These are phyloP conservation scores for Cactoblastis cactorum DNA, from an alignment of 2,888 invertebrate genomes.

Conservation along the genomic window DNA sequence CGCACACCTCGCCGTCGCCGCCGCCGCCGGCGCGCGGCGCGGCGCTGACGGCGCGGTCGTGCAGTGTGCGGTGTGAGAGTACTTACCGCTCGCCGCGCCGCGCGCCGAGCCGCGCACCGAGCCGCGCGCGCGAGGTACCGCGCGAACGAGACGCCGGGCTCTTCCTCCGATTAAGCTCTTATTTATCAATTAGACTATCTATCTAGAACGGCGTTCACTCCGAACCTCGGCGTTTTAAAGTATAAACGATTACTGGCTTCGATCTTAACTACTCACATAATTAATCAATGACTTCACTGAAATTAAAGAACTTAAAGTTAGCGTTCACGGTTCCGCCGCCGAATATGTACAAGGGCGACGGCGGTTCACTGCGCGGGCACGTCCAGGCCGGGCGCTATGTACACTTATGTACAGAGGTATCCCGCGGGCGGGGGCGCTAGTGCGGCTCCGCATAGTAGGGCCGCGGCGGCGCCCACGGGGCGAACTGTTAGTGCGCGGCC, in stretches of 20 bases:
- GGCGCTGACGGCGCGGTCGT: conserved; percentile 24
- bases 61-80: conserved; percentile 31
- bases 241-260: conserved; percentile 70
- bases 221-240: conserved; percentile 56
- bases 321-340: conserved; percentile 42
- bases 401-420: conserved; percentile 37
- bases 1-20: conserved; percentile 43
- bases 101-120: conserved; percentile 40
- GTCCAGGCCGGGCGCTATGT: conserved; percentile 46
- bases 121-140: conserved; percentile 43
- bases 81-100: conserved; percentile 46
- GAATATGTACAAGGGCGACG: conserved; percentile 45
- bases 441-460: conserved; percentile 75
- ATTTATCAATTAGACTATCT: conserved; percentile 70
- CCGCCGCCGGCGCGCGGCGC: conserved; percentile 17
- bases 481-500: conserved; percentile 79
- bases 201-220: conserved; percentile 63
- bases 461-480: conserved; percentile 86
- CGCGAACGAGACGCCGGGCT: conserved; percentile 42
- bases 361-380: conserved; percentile 42
- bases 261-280: conserved; percentile 65
- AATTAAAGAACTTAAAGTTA: conserved; percentile 59
- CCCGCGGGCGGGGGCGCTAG: conserved; percentile 70
- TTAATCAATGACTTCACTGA: conserved; percentile 65
- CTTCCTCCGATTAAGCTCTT: conserved; percentile 64